Evolutionary conservation across 1,140 invertebrate species (phyloP), one percentile per base, ranked within the genome.

Genomic region (Eupristina koningsbergeri): DNA sequence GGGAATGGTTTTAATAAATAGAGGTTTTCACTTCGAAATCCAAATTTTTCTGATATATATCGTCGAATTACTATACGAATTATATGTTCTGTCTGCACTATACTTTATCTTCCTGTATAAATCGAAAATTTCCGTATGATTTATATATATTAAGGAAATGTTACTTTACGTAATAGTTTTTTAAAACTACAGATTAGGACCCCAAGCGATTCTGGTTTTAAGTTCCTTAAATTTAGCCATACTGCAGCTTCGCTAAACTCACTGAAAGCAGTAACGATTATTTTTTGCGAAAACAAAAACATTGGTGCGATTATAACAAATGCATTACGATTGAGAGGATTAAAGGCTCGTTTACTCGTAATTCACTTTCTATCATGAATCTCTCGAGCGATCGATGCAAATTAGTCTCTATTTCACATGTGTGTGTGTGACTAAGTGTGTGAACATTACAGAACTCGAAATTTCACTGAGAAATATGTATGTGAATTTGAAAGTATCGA

Each of bases 351-450:
- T 79, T 83, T 53, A 31, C 75, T 71, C 77, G 81, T 86, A 85
- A 88, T 86, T 88, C 84, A 88, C 71, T 74, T 85, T 79, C 78
- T 75, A 86, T 86, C 83, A 83, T 69, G 79, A 84, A 80, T 85
- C 85, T 85, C 61, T 71, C 61, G 39, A 83, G 71, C 73, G 75
- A 79, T 31, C 45, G 67, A 81, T 84, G 61, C 84, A 88, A 88
- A 88, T 88, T 88, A 86, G 83, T 87, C 80, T 73, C 64, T 84
- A 87, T 86, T 88, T 84, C 75, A 58, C 83, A 39, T 67, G 61
- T 1, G 61, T 1, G 53, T 31, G 75, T 82, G 31, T 78, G 83
- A 85, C 83, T 83, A 3, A 11, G n/a, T 47, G 34, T 31, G 36
- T 29, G 15, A n/a, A 29, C 81, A 69, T 69, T 76, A 76, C n/a